Conservation (phyloP, 2,797 vertebrate genomes). For the Saxicola maurus region DNA sequence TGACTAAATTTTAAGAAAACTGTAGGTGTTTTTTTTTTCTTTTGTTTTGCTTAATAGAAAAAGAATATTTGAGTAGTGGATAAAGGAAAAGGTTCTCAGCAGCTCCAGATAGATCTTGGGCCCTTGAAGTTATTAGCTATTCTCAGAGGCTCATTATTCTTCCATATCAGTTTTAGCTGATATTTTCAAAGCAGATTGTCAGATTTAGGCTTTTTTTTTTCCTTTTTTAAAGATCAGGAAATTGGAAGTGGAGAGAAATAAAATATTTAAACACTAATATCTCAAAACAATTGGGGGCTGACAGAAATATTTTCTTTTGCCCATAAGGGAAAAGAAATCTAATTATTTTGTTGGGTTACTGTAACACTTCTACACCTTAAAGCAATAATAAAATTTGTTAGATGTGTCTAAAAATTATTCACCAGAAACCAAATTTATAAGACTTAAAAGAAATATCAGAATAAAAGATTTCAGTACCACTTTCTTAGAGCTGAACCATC, state of each 20-base stretch:
- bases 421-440: background rate
- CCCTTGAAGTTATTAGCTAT: background rate
- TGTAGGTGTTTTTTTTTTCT: background rate
- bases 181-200: background rate
- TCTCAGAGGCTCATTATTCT: background rate
- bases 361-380: background rate
- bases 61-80: background rate
- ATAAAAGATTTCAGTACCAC: background rate
- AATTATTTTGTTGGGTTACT: background rate
- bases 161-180: background rate
- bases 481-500: background rate
- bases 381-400: background rate
- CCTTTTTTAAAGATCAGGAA: background rate
- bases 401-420: background rate
- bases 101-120: background rate
- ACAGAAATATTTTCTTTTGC: background rate
- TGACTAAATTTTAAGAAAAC: background rate
- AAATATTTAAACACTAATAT: background rate
- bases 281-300: background rate
- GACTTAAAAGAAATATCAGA: background rate
- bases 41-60: background rate
- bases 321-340: background rate
- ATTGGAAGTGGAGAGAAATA: rapidly evolving
- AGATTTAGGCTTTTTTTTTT: background rate
- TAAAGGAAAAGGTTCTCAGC: background rate